Conservation (phyloP, 1,140 invertebrate species). For the Asbolus verrucosus region DNA sequence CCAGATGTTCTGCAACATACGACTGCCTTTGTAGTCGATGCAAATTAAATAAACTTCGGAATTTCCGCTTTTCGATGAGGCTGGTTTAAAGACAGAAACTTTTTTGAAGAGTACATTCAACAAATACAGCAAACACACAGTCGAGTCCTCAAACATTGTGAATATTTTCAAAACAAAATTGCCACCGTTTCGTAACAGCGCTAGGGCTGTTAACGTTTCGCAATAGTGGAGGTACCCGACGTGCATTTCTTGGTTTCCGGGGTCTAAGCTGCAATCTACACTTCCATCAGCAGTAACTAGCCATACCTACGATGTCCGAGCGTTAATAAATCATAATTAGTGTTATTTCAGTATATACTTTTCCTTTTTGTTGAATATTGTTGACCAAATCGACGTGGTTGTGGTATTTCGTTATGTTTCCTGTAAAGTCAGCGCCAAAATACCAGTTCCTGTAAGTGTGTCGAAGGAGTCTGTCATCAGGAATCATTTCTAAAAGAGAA, state of each 20-base stretch:
- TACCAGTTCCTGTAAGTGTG: slow-evolving; percentile 84
- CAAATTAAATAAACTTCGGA: slow-evolving; percentile 93
- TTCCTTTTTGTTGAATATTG: slow-evolving; percentile 25
- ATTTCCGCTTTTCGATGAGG: slow-evolving; percentile 83
- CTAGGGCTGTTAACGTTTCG: slow-evolving; percentile 82
- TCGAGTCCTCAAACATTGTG: slow-evolving; percentile 87
- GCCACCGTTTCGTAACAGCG: slow-evolving; percentile 75
- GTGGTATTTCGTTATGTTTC: slow-evolving; percentile 78
- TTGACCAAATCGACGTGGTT: slow-evolving; percentile 69
- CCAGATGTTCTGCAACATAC: slow-evolving; percentile 66
- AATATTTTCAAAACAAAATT: slow-evolving; percentile 93
- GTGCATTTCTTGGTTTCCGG: slow-evolving; percentile 86
- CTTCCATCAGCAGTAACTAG: slow-evolving; percentile 95
- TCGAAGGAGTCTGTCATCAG: slow-evolving; percentile 87
- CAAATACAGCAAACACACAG: slow-evolving; percentile 84
- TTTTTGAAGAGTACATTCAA: slow-evolving; percentile 81
- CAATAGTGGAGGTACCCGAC: slow-evolving; percentile 85
- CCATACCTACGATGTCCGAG: slow-evolving; percentile 66
- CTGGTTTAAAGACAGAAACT: background rate
- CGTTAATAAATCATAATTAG: too few relatives aligned
- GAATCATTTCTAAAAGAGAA: slow-evolving; percentile 77
- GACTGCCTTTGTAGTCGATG: slow-evolving; percentile 71
- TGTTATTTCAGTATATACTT: slow-evolving; percentile 3
- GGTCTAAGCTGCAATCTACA: slow-evolving; percentile 85
- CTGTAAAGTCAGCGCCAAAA: slow-evolving; percentile 87